phyloP scores from a whole-genome alignment of 2,797 vertebrate species.

The Rousettus madagascariensis region DNA sequence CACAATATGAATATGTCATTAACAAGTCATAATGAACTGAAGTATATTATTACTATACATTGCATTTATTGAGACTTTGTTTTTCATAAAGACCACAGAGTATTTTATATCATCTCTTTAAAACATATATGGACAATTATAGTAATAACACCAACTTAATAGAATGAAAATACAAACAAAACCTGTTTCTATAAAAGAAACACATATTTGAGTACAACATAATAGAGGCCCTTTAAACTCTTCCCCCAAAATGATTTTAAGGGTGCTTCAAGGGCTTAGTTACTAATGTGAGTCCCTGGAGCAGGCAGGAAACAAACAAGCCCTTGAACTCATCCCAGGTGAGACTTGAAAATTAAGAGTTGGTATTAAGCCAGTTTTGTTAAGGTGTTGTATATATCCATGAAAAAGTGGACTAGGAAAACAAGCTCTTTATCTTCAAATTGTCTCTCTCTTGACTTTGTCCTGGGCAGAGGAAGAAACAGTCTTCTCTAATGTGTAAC shows the following conservation, averaged over 20 bases:
- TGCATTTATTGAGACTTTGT: not conserved
- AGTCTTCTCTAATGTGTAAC: not conserved
- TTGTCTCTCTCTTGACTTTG: not conserved
- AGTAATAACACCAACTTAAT: not conserved
- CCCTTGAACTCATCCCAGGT: not conserved
- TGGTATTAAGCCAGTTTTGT: not conserved
- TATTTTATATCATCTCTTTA: slow-evolving; percentile 7
- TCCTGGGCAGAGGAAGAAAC: not conserved
- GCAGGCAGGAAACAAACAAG: not conserved
- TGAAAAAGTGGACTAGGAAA: not conserved
- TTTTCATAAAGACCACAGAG: not conserved
- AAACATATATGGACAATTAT: not conserved
- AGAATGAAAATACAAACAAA: not conserved
- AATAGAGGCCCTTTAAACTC: not conserved
- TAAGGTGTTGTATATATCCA: too few species aligned
- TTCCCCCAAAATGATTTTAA: not conserved
- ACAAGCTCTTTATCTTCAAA: not conserved
- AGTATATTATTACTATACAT: slow-evolving; percentile 4
- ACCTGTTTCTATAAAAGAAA: not conserved
- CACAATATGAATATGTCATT: not conserved
- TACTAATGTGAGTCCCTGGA: not conserved
- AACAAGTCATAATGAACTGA: not conserved
- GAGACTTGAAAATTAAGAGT: not conserved
- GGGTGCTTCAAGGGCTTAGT: not conserved
- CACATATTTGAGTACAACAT: not conserved